These are phyloP conservation scores for Cyclophora albipunctata DNA, from an alignment of 2,888 invertebrate genomes.

Conservation along the genomic window DNA sequence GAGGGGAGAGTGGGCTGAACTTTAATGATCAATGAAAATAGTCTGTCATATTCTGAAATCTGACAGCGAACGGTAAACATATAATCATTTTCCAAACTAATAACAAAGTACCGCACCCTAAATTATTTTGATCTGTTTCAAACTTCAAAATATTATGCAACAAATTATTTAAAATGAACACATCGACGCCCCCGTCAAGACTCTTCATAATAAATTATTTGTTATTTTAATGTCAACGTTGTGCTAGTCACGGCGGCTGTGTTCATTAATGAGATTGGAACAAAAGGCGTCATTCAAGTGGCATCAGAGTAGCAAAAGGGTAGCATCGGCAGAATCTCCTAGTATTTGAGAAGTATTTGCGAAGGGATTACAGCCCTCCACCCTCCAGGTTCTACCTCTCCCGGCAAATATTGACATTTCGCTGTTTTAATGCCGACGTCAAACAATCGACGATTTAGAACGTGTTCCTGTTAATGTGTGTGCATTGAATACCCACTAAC, in stretches of 20 bases:
- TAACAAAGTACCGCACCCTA: too few relatives aligned
- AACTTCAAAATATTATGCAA: too few relatives aligned
- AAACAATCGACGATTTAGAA: slow-evolving; percentile 68
- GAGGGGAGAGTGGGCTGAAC: too few relatives aligned
- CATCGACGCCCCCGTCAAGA: too few relatives aligned
- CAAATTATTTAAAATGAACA: too few relatives aligned
- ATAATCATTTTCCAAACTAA: too few relatives aligned
- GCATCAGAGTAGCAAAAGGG: slow-evolving; percentile 22
- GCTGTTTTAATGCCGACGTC: slow-evolving; percentile 73
- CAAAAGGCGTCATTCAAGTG: slow-evolving; percentile 31
- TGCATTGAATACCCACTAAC: slow-evolving; percentile 8
- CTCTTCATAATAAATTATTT: slow-evolving; percentile 4
- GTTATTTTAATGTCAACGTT: slow-evolving; percentile 16
- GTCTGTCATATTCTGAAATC: too few relatives aligned
- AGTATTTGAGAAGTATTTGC: slow-evolving; percentile 65
- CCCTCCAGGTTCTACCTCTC: slow-evolving; percentile 36
- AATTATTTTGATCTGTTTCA: too few relatives aligned
- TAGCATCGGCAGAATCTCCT: slow-evolving; percentile 45
- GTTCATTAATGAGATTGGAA: slow-evolving; percentile 51
- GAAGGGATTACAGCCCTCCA: slow-evolving; percentile 55
- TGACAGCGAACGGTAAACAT: too few relatives aligned
- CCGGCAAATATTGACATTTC: slow-evolving; percentile 70
- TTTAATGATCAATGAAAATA: too few relatives aligned
- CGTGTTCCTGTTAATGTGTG: slow-evolving; percentile 23
- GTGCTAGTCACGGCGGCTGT: slow-evolving; percentile 20